phyloP scores from a whole-genome alignment of 2,113 vertebrate species.

The Dermatemys mawii region DNA sequence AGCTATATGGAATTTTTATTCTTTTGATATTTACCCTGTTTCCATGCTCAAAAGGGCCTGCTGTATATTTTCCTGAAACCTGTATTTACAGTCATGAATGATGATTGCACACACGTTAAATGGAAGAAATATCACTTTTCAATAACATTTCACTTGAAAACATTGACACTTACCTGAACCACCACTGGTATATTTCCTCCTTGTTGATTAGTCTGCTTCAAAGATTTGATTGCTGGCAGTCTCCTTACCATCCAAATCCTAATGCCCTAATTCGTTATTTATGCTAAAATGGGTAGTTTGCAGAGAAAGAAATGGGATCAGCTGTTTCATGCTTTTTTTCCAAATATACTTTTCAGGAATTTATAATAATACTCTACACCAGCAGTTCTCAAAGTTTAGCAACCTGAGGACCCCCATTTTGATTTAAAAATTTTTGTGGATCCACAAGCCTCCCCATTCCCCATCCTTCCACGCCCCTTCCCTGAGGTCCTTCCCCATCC shows the following conservation, averaged over 20 bases:
- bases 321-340: slow-evolving; percentile 44
- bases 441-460: no score
- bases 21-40: slow-evolving; percentile 29
- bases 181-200: background rate
- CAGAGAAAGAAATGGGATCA: slow-evolving; percentile 35
- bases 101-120: slow-evolving; percentile 21
- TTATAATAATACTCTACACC: background rate
- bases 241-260: slow-evolving; percentile 33
- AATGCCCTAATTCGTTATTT: slow-evolving; percentile 30
- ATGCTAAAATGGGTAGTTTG: background rate
- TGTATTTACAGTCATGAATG: slow-evolving; percentile 40
- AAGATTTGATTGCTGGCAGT: slow-evolving; percentile 36
- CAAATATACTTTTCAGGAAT: slow-evolving; percentile 45
- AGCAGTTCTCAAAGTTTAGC: no score
- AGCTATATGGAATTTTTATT: slow-evolving; percentile 31
- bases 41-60: background rate
- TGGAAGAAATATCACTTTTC: slow-evolving; percentile 44
- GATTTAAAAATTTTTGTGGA: no score
- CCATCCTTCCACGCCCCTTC: no score
- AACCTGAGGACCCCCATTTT: no score
- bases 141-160: slow-evolving; percentile 53
- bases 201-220: slow-evolving; percentile 16
- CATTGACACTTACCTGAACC: slow-evolving; percentile 40
- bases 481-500: no score
- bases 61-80: slow-evolving; percentile 58